Conservation (phyloP, 2,888 invertebrate species). For the Ceriagrion tenellum region DNA sequence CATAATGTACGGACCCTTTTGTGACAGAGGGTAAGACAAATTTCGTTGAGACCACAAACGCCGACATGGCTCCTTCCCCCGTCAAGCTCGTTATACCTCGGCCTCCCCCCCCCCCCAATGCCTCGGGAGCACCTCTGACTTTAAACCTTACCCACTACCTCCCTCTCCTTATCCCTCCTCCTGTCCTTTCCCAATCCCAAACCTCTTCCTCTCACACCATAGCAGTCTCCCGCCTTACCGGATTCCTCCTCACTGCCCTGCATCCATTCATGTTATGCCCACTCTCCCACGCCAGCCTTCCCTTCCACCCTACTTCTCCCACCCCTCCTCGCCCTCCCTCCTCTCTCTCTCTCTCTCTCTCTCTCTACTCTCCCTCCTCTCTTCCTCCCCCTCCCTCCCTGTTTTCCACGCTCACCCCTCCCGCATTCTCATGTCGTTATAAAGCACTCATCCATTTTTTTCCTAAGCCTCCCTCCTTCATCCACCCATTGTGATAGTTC, state of each 20-base stretch:
- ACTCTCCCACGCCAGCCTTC: constrained; percentile 6
- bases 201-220: background rate
- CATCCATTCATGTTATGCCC: constrained; percentile 36
- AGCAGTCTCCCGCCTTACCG: background rate
- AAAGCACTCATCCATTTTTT: constrained; percentile 24
- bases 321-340: background rate
- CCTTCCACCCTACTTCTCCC: background rate
- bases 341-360: background rate
- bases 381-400: background rate
- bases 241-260: background rate
- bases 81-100: constrained; percentile 19
- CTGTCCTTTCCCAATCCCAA: background rate
- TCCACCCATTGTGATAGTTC: constrained; percentile 28
- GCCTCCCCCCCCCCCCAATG: background rate
- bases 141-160: background rate
- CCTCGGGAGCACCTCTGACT: background rate
- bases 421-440: constrained; percentile 41
- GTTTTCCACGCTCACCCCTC: constrained; percentile 14
- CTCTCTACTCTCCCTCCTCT: background rate
- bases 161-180: background rate
- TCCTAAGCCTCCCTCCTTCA: background rate
- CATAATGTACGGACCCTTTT: background rate
- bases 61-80: background rate
- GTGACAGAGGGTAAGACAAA: constrained; percentile 21
- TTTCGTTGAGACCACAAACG: constrained; percentile 14